Conservation (phyloP, 2,888 invertebrate genomes). For the Drosophila picticornis region DNA sequence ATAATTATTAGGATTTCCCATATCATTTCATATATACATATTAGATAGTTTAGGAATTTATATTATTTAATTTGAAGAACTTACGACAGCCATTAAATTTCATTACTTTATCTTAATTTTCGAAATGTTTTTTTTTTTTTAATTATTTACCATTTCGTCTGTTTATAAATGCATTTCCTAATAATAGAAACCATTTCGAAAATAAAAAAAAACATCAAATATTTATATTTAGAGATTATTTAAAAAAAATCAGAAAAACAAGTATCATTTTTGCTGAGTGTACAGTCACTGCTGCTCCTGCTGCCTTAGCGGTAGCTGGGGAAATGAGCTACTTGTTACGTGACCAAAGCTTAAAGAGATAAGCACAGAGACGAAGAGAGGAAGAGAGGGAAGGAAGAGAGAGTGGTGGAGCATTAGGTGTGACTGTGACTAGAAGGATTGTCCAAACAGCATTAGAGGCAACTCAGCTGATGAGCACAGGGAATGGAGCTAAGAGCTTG, state of each 20-base stretch:
- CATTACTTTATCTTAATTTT: background rate
- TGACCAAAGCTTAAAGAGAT: constrained; percentile 40
- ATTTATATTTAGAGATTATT: background rate
- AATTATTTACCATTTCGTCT: background rate
- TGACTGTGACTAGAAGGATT: constrained; percentile 12
- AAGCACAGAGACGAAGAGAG: background rate
- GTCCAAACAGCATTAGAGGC: constrained; percentile 28
- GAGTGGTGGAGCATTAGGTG: background rate
- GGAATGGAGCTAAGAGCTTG: background rate
- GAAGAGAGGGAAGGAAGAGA: background rate
- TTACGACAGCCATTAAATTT: background rate
- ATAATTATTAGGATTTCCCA: no score
- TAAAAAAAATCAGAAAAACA: background rate
- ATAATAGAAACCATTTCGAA: no score
- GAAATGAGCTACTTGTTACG: constrained; percentile 75
- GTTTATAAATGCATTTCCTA: background rate
- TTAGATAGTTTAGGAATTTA: no score
- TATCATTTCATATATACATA: no score
- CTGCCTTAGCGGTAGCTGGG: constrained; percentile 58
- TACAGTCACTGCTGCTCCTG: constrained; percentile 12
- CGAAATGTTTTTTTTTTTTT: no score
- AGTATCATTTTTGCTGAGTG: background rate
- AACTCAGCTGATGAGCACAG: constrained; percentile 19
- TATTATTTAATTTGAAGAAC: no score
- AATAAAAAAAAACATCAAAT: no score